Conservation (phyloP, 2,797 vertebrate species). For the Tragopan temminckii region DNA sequence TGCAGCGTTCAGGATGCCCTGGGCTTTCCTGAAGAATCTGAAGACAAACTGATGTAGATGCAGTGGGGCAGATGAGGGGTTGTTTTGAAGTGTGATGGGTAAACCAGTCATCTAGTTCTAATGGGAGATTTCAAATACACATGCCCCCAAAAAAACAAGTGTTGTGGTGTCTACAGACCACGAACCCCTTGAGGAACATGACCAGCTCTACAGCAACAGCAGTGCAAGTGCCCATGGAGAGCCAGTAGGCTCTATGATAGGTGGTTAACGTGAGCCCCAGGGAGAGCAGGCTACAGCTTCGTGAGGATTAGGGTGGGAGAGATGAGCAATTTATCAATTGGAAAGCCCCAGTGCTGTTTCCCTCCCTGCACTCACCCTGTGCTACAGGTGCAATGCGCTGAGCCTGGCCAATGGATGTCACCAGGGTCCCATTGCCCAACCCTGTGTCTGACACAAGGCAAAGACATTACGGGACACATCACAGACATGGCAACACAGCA, state of each 20-base stretch:
- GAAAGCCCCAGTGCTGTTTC: background rate
- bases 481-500: background rate
- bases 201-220: background rate
- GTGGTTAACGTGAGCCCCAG: background rate
- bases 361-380: background rate
- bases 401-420: background rate
- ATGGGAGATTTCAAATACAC: background rate
- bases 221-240: background rate
- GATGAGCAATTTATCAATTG: background rate
- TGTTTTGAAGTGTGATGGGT: background rate
- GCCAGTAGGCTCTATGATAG: background rate
- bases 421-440: background rate
- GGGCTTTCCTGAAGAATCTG: background rate
- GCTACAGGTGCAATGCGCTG: background rate
- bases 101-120: background rate
- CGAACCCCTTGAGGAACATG: background rate
- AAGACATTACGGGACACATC: background rate
- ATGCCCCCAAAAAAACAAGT: background rate
- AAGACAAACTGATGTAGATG: background rate
- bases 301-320: background rate
- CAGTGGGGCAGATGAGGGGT: background rate
- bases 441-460: background rate
- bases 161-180: background rate
- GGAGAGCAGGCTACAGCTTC: background rate
- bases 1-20: background rate